These are phyloP conservation scores for Cygnus olor DNA, from an alignment of 2,797 vertebrate genomes.

Conservation along the genomic window DNA sequence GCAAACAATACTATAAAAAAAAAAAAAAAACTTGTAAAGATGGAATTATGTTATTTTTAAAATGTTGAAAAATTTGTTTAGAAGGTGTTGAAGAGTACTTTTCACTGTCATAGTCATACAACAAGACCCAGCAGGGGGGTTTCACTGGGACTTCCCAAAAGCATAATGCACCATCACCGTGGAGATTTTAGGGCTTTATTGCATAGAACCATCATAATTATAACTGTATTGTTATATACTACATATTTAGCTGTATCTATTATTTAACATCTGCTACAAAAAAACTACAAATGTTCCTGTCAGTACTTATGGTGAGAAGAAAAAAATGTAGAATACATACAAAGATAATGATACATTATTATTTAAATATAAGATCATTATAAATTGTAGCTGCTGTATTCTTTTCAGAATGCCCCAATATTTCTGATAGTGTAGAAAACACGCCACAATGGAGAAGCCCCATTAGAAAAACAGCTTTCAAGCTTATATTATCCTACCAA, in stretches of 20 bases:
- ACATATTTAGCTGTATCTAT: neutral
- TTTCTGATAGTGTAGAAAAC: neutral
- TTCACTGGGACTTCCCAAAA: neutral
- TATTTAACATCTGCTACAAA: neutral
- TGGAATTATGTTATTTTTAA: neutral
- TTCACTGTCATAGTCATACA: neutral
- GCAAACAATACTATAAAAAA: neutral
- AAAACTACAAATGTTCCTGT: neutral
- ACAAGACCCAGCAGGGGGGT: neutral
- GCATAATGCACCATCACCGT: neutral
- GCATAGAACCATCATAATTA: neutral
- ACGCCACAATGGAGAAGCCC: neutral
- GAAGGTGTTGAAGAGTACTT: neutral
- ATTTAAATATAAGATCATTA: neutral
- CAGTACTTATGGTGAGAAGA: neutral
- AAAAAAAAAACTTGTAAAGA: neutral
- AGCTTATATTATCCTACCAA: neutral
- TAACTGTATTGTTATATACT: neutral
- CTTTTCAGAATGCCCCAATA: neutral
- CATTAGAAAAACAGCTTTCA: neutral
- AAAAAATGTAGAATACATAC: neutral
- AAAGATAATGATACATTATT: neutral
- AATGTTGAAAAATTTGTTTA: neutral
- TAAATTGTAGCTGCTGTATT: neutral
- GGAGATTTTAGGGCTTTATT: neutral